Evolutionary conservation across 2,797 vertebrate genomes (phyloP), one percentile per base, ranked within the genome.

Genomic region (Bovichtus variegatus): DNA sequence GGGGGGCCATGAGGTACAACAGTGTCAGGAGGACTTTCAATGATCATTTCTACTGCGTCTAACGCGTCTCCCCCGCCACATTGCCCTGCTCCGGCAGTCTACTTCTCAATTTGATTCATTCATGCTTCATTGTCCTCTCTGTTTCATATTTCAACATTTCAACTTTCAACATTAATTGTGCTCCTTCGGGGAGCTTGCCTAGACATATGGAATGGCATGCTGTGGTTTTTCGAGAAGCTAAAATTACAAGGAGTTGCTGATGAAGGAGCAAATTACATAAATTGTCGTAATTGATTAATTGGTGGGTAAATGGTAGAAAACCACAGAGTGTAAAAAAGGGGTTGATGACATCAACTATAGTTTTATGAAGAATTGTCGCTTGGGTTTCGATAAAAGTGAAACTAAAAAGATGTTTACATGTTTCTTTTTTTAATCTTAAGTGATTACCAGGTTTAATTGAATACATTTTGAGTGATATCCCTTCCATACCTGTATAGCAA

Each of bases 261-360:
- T 87, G 74, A 89, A 83, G 57, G 67, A 74, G 74, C 66, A 70
- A 84, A 86, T 87, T 68, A 65, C 57, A 76, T 76, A 74, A 74
- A 81, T 78, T 85, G 53, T 53, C 36, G 31, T 76, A 80, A 90
- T 83, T 85, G 84, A 88, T 85, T 90, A 83, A 86, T 87, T 81
- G 58, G 57, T 78, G 79, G 50, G 65, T 60, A 65, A 68, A 76
- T 72, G 34, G 27, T 65, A 38, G 62, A 74, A 81, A 84, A 80
- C 69, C 71, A 21, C 73, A 77, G 67, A 51, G 55, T 29, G 53
- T 50, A 23, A 40, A 61, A 73, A 31, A 71, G 34, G 27, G 67
- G 27, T 40, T 43, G 36, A 74, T 74, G 75, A 51, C 57, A 59
- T 63, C 41, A 69, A 44, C 53, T 23, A 38, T 43, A 44, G 66